Percentiles rank a stretch among this genome's conserved stretches.
These are phyloP conservation scores for Conger conger DNA, from an alignment of 2,113 vertebrate species.

Conservation along the genomic window DNA sequence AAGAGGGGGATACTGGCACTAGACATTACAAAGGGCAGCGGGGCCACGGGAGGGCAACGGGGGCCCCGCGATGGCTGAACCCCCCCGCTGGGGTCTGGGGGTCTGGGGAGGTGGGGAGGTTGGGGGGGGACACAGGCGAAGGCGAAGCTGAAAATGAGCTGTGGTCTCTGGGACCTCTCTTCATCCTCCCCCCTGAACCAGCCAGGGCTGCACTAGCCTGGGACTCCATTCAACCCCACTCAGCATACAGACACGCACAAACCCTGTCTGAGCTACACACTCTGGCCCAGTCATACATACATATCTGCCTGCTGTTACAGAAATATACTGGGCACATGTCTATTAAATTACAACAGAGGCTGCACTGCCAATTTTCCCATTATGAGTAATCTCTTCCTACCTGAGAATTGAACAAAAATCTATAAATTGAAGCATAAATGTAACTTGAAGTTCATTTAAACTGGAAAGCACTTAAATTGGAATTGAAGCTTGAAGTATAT, in stretches of 20 bases:
- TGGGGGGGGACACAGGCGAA: slow-evolving; percentile 43
- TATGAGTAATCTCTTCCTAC: slow-evolving; percentile 17
- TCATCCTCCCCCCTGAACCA: slow-evolving; percentile 49
- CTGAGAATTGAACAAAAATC: slow-evolving; percentile 20
- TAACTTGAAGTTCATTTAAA: background rate
- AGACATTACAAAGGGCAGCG: slow-evolving; percentile 77
- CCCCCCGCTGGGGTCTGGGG: slow-evolving; percentile 66
- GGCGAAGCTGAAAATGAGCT: slow-evolving; percentile 64
- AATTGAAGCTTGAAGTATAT: background rate
- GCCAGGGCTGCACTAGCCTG: slow-evolving; percentile 54
- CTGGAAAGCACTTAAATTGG: background rate
- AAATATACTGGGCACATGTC: slow-evolving; percentile 25
- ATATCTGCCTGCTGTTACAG: slow-evolving; percentile 45
- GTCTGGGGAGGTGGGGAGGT: slow-evolving; percentile 48
- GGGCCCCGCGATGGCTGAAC: slow-evolving; percentile 73
- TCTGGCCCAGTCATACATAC: slow-evolving; percentile 38
- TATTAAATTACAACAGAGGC: slow-evolving; percentile 30
- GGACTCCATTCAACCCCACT: slow-evolving; percentile 57
- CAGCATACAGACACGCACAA: slow-evolving; percentile 44
- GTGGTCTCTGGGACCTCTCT: slow-evolving; percentile 52
- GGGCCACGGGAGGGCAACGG: slow-evolving; percentile 75
- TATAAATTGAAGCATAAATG: slow-evolving; percentile 31
- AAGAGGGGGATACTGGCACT: slow-evolving; percentile 78
- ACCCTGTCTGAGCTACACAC: slow-evolving; percentile 10
- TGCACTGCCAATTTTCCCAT: slow-evolving; percentile 19